Evolutionary conservation across 2,113 vertebrate genomes (phyloP).

Genomic region (Hyperoodon ampullatus): DNA sequence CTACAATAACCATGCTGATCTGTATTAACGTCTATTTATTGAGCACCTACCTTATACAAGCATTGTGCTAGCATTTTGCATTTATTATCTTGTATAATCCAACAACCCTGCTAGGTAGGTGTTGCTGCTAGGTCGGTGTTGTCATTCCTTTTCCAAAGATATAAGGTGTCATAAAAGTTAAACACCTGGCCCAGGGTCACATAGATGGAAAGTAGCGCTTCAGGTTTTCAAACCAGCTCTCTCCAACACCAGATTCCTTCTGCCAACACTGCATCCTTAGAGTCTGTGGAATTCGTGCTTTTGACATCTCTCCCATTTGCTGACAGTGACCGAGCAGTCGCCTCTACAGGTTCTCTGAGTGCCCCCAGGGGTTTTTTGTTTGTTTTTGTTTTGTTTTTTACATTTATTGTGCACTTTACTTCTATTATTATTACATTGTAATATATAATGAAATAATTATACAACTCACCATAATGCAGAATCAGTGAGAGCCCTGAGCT

Average conservation of each 20-base stretch:
- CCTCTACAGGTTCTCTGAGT: not conserved
- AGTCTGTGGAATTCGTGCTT: not conserved
- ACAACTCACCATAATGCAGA: no score
- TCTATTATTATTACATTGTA: no score
- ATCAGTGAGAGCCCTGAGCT: no score
- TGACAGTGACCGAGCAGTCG: not conserved
- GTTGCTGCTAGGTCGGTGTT: not conserved
- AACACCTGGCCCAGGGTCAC: not conserved
- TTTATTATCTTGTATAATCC: not conserved
- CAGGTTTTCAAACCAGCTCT: not conserved
- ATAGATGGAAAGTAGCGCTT: not conserved
- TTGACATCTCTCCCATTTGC: not conserved
- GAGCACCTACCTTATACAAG: not conserved
- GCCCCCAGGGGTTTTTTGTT: not conserved
- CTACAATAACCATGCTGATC: not conserved
- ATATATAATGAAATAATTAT: no score
- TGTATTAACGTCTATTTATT: not conserved
- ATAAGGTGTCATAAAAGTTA: not conserved
- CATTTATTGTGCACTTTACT: no score
- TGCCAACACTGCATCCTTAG: rapidly evolving
- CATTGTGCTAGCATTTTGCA: not conserved
- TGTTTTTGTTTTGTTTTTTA: no score
- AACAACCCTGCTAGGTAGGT: not conserved
- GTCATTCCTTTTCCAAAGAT: not conserved
- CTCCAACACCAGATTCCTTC: not conserved